Conservation (phyloP, 1,140 invertebrate genomes). For the Reticulitermes speratus region DNA sequence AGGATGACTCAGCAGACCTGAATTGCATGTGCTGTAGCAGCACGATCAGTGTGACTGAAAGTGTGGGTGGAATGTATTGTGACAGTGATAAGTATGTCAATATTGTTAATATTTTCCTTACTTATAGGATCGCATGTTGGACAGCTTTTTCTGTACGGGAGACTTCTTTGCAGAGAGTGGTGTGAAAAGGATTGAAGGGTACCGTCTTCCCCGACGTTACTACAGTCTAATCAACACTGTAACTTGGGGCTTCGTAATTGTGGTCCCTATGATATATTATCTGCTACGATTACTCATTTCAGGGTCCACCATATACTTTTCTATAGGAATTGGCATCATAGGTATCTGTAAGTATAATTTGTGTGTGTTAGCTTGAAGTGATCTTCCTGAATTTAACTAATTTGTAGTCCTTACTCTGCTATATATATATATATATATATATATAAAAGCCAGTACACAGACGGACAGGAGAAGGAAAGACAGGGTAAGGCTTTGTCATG, state of each 20-base stretch:
- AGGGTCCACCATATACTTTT: conserved; percentile 70
- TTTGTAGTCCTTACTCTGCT: too few relatives aligned
- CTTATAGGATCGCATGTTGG: conserved; percentile 72
- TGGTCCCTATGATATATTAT: conserved; percentile 70
- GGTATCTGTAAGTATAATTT: conserved; percentile 64
- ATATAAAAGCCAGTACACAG: too few relatives aligned
- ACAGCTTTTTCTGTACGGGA: conserved; percentile 78
- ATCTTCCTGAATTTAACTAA: background rate
- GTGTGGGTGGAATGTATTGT: too few relatives aligned
- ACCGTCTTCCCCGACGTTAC: conserved; percentile 56
- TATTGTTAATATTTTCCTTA: conserved; percentile 19
- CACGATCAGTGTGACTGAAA: too few relatives aligned
- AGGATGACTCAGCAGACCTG: too few relatives aligned
- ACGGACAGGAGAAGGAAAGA: too few relatives aligned
- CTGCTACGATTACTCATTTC: conserved; percentile 66
- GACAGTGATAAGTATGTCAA: too few relatives aligned
- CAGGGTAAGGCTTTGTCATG: too few relatives aligned
- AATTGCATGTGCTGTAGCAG: too few relatives aligned
- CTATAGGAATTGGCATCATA: conserved; percentile 64
- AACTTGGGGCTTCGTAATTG: conserved; percentile 66
- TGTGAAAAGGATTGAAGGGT: conserved; percentile 58
- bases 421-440: too few relatives aligned
- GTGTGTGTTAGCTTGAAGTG: background rate
- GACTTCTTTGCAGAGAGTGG: conserved; percentile 78
- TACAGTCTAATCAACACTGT: conserved; percentile 70